Evolutionary conservation across 2,113 vertebrate species (phyloP).

Genomic region (Struthio camelus): DNA sequence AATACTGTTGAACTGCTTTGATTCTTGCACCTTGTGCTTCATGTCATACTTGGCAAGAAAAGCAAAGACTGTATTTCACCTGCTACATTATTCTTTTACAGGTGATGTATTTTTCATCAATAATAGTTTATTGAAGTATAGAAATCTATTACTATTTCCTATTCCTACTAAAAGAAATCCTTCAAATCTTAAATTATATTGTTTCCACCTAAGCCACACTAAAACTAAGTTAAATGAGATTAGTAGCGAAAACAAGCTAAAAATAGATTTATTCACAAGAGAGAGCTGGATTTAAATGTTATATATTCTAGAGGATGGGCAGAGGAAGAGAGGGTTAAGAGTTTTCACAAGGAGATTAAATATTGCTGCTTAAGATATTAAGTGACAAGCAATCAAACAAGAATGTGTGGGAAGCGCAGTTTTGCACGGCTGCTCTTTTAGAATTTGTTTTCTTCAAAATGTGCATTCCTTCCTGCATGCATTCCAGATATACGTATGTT

Average conservation of each 20-base stretch:
- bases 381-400: slow-evolving; percentile 35
- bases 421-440: slow-evolving; percentile 26
- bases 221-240: slow-evolving; percentile 49
- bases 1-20: background rate
- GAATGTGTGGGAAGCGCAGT: background rate
- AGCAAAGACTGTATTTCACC: background rate
- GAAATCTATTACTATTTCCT: background rate
- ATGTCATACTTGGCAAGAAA: background rate
- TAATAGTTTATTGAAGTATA: background rate
- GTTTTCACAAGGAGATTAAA: slow-evolving; percentile 36
- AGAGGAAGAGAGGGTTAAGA: background rate
- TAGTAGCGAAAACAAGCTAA: slow-evolving; percentile 20
- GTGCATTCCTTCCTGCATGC: slow-evolving; percentile 17
- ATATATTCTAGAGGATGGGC: background rate
- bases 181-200: background rate
- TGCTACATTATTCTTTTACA: background rate
- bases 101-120: background rate
- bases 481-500: background rate
- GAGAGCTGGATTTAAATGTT: slow-evolving; percentile 4
- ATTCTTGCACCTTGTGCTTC: background rate
- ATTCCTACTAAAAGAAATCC: background rate
- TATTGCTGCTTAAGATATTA: slow-evolving; percentile 40
- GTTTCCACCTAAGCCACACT: background rate
- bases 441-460: slow-evolving; percentile 31
- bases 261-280: slow-evolving; percentile 33